Conservation (phyloP, 2,113 vertebrate species). For the Australoheros scitulus region DNA sequence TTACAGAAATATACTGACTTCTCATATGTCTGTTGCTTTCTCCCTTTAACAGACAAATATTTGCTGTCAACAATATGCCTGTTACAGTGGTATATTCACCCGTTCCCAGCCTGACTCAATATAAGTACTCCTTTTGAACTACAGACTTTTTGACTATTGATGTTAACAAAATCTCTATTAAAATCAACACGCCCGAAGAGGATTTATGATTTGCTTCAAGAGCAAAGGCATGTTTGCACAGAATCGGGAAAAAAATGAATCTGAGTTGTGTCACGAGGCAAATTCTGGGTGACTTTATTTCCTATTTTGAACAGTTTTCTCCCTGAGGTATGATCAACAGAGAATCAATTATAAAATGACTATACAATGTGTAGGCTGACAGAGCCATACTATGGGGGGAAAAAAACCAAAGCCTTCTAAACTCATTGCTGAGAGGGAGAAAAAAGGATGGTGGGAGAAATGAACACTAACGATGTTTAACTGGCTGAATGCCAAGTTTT, state of each 20-base stretch:
- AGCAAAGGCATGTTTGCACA: neutral
- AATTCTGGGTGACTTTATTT: conserved; percentile 11
- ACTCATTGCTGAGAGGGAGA: neutral
- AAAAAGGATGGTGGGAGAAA: neutral
- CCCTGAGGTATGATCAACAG: conserved; percentile 5
- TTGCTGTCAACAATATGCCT: neutral
- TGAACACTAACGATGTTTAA: neutral
- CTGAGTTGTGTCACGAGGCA: conserved; percentile 37
- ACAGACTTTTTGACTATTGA: neutral
- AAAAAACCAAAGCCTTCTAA: neutral
- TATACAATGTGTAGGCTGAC: neutral
- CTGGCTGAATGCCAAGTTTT: neutral
- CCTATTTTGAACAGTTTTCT: neutral
- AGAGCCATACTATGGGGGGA: neutral
- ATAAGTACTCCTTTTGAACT: neutral
- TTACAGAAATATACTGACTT: neutral
- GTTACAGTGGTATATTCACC: neutral
- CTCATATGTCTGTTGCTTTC: neutral
- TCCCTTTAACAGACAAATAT: neutral
- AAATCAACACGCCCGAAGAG: neutral
- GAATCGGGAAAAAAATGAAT: neutral
- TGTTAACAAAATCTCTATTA: neutral
- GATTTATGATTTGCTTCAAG: neutral
- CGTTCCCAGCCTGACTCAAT: neutral
- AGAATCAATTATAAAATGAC: conserved; percentile 10